Evolutionary conservation across 2,888 invertebrate genomes (phyloP).

Genomic region (Drosophila monieri): DNA sequence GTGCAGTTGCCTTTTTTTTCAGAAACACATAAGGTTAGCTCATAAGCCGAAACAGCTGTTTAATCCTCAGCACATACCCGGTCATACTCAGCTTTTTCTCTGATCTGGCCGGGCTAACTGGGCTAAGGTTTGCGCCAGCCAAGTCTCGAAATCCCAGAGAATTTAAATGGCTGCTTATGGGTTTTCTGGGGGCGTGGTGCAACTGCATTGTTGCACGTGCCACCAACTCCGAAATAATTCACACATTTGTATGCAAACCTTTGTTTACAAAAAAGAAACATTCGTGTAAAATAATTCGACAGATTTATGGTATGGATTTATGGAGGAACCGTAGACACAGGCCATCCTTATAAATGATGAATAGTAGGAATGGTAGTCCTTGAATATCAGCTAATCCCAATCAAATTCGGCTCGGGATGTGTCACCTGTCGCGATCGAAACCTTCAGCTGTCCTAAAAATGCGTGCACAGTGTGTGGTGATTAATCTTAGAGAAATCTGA

Average conservation of each 20-base stretch:
- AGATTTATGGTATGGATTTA: conserved; percentile 13
- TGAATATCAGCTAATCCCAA: neutral
- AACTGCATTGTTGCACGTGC: conserved; percentile 52
- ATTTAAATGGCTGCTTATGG: conserved; percentile 14
- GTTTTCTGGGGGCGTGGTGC: conserved; percentile 28
- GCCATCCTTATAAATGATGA: no score
- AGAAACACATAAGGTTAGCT: conserved; percentile 52
- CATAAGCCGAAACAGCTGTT: conserved; percentile 61
- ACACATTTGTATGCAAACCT: conserved; percentile 40
- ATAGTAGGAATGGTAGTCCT: no score
- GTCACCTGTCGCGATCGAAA: conserved; percentile 23
- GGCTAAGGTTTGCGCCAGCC: conserved; percentile 53
- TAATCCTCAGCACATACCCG: conserved; percentile 40
- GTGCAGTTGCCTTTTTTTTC: conserved; percentile 18
- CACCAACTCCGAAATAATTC: conserved; percentile 23
- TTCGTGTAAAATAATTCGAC: neutral
- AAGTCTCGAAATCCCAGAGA: neutral
- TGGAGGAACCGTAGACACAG: no score
- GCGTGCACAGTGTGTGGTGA: conserved; percentile 10
- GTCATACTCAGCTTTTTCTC: neutral
- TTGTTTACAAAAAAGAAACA: conserved; percentile 3
- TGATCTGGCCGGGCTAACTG: conserved; percentile 32
- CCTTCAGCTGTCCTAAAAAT: conserved; percentile 23
- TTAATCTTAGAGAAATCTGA: conserved; percentile 31
- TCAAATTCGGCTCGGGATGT: neutral